Evolutionary conservation across 2,888 invertebrate species (phyloP), one percentile per base, ranked within the genome.

Genomic region (Hypomecis atomaria): DNA sequence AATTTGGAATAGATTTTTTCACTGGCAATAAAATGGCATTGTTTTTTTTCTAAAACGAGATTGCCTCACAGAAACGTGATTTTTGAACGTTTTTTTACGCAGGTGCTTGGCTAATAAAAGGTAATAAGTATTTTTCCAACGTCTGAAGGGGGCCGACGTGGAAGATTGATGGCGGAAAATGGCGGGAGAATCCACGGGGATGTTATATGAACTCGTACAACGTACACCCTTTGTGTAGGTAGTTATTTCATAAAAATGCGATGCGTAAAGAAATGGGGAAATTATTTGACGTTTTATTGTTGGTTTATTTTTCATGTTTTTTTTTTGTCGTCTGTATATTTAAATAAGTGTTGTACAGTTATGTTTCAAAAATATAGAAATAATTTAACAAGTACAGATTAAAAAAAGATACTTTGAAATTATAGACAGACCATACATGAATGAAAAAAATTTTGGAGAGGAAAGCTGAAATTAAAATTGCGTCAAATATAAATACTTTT

Each of bases 71-170:
- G 11, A 37, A 5, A 7, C 11, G 1, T 5, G 37, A 11, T 52
- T 52, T 23, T 52, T 52, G 13, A 52, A 9, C 52, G 40, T 10
- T 42, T 42, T 23, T 52, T 40, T 40, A 37, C 33, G 52, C 42
- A 42, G 40, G 40, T 52, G 23, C 52, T 52, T 9, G 49, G 70
- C 67, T 77, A 71, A 76, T 77, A 76, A 71, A 74, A 71, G 66
- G 71, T 79, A 79, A 77, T 79, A 76, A 76, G 74, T 76, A 78
- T 77, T 77, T 79, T 73, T 70, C 73, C 69, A 66, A 64, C 71
- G 65, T 69, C 67, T 73, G 72, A 70, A 66, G 62, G 62, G 65
- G 57, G 60, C 69, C 70, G 77, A 78, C 78, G 73, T 71, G 68
- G 60, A 76, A 79, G 80, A 79, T 79, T 78, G 79, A 79, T 79